Conservation (phyloP, 2,888 invertebrate genomes). For the Himalopsyche japonica region DNA sequence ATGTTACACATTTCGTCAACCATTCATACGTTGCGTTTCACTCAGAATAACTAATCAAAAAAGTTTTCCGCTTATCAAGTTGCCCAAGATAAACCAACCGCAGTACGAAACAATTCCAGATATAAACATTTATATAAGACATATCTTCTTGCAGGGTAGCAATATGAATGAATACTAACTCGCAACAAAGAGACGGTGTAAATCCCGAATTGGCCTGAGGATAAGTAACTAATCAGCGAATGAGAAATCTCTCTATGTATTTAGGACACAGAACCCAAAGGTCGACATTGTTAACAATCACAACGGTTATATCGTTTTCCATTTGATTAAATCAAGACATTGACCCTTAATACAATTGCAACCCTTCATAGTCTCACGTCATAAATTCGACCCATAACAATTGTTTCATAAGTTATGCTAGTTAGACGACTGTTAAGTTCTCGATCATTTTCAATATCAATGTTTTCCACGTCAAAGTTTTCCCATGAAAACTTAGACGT, state of each 20-base stretch:
- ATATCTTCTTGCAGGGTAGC: background rate
- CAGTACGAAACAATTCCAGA: background rate
- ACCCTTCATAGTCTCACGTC: background rate
- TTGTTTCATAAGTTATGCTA: background rate
- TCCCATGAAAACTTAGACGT: background rate
- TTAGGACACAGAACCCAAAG: slow-evolving; percentile 9
- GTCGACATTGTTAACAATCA: slow-evolving; percentile 11
- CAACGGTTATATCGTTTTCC: slow-evolving; percentile 17
- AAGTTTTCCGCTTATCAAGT: background rate
- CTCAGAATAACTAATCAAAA: background rate
- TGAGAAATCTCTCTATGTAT: slow-evolving; percentile 19
- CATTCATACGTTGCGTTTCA: background rate
- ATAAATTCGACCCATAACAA: background rate
- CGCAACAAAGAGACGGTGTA: background rate
- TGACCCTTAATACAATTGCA: slow-evolving; percentile 5
- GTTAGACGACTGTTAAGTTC: background rate
- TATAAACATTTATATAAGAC: background rate
- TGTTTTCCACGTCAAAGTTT: too few species aligned
- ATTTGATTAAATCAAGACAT: slow-evolving; percentile 25
- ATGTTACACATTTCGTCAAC: too few species aligned
- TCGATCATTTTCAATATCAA: too few species aligned
- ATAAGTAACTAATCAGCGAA: slow-evolving; percentile 1
- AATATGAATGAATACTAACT: background rate
- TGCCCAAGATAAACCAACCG: background rate
- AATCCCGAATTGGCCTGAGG: background rate